phyloP scores from a whole-genome alignment of 2,888 invertebrate species.

The Drosophila borborema region DNA sequence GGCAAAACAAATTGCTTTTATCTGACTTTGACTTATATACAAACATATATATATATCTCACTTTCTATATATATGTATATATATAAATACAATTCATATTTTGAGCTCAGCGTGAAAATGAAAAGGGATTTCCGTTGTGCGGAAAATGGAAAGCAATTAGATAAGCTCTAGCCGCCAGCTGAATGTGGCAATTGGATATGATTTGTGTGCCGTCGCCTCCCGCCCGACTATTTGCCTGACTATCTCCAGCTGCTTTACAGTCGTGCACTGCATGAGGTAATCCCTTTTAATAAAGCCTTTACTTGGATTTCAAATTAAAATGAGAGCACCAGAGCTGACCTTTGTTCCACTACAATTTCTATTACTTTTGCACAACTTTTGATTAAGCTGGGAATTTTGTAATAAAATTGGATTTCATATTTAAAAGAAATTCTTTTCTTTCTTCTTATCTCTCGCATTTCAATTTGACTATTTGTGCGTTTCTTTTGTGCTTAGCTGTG shows the following conservation, averaged over 20 bases:
- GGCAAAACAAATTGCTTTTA: constrained; percentile 73
- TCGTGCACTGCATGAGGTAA: background rate
- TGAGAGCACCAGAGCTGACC: background rate
- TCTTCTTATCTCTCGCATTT: background rate
- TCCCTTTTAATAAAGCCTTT: constrained; percentile 1
- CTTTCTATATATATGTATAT: constrained; percentile 11
- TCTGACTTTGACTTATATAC: constrained; percentile 37
- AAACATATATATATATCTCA: constrained; percentile 12
- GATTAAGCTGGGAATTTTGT: background rate
- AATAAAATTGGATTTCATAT: constrained; percentile 4
- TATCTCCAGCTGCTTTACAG: constrained; percentile 26
- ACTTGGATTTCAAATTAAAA: constrained; percentile 19
- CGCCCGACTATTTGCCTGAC: background rate
- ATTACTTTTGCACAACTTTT: background rate
- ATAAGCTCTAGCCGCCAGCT: constrained; percentile 58
- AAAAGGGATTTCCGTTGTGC: constrained; percentile 55
- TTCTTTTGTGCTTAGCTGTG: background rate
- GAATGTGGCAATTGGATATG: constrained; percentile 61
- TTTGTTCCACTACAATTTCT: background rate
- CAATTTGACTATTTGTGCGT: background rate
- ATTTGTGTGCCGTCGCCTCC: constrained; percentile 23
- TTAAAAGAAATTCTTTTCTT: background rate
- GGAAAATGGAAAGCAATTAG: constrained; percentile 71
- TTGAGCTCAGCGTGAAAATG: constrained; percentile 66
- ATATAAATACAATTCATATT: constrained; percentile 59